Evolutionary conservation across 2,888 invertebrate genomes (phyloP), one percentile per base, ranked within the genome.

Genomic region (Steromphala cineraria): DNA sequence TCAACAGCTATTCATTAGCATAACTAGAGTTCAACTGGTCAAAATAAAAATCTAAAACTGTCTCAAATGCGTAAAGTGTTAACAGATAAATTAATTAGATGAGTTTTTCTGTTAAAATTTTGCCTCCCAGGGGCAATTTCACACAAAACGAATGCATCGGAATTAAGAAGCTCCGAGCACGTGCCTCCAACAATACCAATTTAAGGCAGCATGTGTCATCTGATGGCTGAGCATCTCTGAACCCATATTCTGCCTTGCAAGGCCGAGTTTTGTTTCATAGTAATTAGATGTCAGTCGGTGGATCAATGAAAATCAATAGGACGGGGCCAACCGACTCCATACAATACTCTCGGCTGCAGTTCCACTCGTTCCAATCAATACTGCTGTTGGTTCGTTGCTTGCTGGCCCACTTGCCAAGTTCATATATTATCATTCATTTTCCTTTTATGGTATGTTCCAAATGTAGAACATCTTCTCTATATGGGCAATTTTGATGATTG

Each of bases 251-350:
- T 19, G 28, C n/a, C 36, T 36, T n/a, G 36, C 71, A 17, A 13
- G 24, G 56, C 56, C 19, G 56, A 21, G 71, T 71, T 71, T 40
- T 71, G 71, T 71, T 71, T 13, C 71, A 15, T 7, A 36, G 71
- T 36, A 71, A 71, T 71, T 15, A 71, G 71, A 71, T 71, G 71
- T 36, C 36, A 40, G 19, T n/a, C 19, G 10, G 31, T 36, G 71
- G 71, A 71, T 71, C 71, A 71, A 71, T 71, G 71, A 28, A 56
- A 71, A 71, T 71, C 71, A 71, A 71, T 71, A 71, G 21, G 62
- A 19, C n/a, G 36, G 17, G 19, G 19, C n/a, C 40, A 19, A 17
- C 19, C 71, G 15, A 40, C 36, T n/a, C 21, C 19, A 24, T n/a
- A 56, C 56, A 56, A 56, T 56, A 36, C 19, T 7, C 71, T 71